A percentile compares a stretch with the other conserved stretches of the same genome.
Conservation (phyloP, 2,888 invertebrate species). For the Clitarchus hookeri region DNA sequence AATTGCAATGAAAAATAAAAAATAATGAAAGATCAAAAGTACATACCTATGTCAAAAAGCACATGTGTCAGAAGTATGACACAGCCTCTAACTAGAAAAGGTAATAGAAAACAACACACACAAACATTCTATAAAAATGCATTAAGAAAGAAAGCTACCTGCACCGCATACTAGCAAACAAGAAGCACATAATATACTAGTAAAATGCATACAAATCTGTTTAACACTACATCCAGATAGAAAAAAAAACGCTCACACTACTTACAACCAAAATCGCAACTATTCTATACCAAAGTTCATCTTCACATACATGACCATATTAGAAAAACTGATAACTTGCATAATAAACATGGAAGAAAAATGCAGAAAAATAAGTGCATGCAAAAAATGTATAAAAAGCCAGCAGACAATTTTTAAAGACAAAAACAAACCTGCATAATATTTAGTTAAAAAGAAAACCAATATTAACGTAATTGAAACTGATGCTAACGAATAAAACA, state of each 20-base stretch:
- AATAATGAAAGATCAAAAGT: too few relatives aligned
- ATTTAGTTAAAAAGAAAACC: not conserved
- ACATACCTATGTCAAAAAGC: too few relatives aligned
- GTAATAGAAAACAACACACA: not conserved
- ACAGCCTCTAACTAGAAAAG: not conserved
- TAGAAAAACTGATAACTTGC: constrained; percentile 34
- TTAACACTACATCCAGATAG: not conserved
- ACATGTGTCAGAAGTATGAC: not conserved
- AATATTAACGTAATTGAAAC: not conserved
- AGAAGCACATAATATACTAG: not conserved
- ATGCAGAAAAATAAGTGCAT: constrained; percentile 27
- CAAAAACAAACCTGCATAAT: not conserved
- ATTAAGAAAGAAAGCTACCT: not conserved
- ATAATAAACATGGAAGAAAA: not conserved
- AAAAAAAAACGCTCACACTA: not conserved
- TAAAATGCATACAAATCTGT: not conserved
- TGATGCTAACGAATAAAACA: not conserved
- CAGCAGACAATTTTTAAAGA: constrained; percentile 24
- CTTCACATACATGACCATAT: constrained; percentile 25
- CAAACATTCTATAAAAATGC: not conserved
- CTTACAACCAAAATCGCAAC: constrained; percentile 19
- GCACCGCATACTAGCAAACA: not conserved
- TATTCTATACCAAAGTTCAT: constrained; percentile 31
- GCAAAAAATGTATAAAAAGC: constrained; percentile 27
- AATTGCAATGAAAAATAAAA: too few relatives aligned